Percentiles rank a stretch among this genome's conserved stretches.
Conservation (phyloP, 2,113 vertebrate species). For the Gadus chalcogrammus region DNA sequence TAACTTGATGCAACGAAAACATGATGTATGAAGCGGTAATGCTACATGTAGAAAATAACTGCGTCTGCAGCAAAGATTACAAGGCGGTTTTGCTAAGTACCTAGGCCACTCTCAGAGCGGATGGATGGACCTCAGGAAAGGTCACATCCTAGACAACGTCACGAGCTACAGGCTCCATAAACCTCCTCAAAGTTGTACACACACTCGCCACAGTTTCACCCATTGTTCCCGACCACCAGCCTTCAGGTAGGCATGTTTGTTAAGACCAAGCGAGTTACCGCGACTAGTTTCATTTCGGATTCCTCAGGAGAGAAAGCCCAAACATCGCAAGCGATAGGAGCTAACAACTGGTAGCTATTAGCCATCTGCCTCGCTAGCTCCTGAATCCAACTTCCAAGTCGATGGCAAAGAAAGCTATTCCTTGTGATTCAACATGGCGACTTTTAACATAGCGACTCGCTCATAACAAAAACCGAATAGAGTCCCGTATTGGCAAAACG, state of each 20-base stretch:
- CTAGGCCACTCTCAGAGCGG: slow-evolving; percentile 65
- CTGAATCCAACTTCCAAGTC: slow-evolving; percentile 47
- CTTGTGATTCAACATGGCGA: background rate
- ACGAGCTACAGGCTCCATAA: slow-evolving; percentile 24
- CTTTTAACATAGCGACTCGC: no score
- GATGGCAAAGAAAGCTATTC: slow-evolving; percentile 8
- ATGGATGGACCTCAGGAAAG: slow-evolving; percentile 69
- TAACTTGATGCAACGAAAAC: background rate
- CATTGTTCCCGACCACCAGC: no score
- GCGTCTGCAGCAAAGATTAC: background rate
- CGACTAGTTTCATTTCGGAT: slow-evolving; percentile 35
- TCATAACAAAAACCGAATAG: background rate
- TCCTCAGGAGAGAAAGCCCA: slow-evolving; percentile 39
- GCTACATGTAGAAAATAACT: background rate
- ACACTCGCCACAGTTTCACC: background rate
- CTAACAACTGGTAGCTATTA: slow-evolving; percentile 37
- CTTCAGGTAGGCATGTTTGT: no score
- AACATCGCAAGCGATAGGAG: slow-evolving; percentile 39
- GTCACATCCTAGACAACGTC: slow-evolving; percentile 69
- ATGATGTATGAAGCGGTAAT: no score
- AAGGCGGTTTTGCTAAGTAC: slow-evolving; percentile 36
- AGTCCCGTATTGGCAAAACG: background rate
- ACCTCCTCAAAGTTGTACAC: slow-evolving; percentile 26
- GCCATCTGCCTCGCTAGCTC: slow-evolving; percentile 46
- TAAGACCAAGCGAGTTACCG: background rate